phyloP scores from a whole-genome alignment of 1,140 invertebrate genomes.

The Magallana gigas region DNA sequence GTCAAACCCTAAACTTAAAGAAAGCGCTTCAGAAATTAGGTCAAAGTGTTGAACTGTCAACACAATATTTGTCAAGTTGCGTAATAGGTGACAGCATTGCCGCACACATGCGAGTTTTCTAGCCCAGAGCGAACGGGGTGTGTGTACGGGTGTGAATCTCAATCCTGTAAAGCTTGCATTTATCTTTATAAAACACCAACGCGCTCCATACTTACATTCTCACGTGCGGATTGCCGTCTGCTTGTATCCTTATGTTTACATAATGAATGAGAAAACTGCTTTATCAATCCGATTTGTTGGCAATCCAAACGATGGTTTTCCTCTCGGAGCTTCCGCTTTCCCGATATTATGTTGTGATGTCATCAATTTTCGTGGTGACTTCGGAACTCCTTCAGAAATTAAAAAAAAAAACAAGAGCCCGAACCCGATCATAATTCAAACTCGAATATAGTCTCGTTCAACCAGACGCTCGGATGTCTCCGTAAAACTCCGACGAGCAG shows the following conservation, averaged over 20 bases:
- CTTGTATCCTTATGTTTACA: constrained; percentile 2
- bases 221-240: not conserved
- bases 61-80: too few species aligned
- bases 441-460: too few species aligned
- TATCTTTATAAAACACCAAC: too few species aligned
- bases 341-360: constrained; percentile 27
- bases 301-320: not conserved
- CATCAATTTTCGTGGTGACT: not conserved
- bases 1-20: too few species aligned
- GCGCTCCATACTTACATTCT: not conserved
- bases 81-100: too few species aligned
- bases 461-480: too few species aligned
- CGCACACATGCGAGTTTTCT: too few species aligned
- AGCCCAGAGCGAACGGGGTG: not conserved
- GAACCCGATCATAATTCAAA: too few species aligned
- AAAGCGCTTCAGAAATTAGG: too few species aligned
- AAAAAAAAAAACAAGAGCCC: too few species aligned
- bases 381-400: not conserved
- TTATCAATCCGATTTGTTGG: not conserved
- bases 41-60: too few species aligned
- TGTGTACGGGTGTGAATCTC: constrained; percentile 13
- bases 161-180: not conserved
- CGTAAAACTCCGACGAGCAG: too few species aligned
- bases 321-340: constrained; percentile 33
- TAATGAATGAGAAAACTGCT: not conserved